Evolutionary conservation across 1,140 invertebrate genomes (phyloP).

Genomic region (Halyomorpha halys): DNA sequence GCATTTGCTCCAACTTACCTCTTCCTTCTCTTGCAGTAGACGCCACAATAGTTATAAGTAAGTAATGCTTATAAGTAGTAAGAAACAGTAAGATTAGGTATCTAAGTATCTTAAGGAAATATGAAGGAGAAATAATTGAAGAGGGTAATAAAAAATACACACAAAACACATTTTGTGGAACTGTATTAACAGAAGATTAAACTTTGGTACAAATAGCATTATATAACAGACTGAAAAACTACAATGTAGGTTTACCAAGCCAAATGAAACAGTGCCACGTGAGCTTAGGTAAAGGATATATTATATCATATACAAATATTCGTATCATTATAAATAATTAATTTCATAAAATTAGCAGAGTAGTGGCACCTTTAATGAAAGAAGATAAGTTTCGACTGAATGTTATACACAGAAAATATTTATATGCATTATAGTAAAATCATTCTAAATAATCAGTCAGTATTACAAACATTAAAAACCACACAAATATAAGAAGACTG

Average conservation of each 20-base stretch:
- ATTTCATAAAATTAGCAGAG: background rate
- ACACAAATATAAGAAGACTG: constrained; percentile 24
- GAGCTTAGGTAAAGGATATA: background rate
- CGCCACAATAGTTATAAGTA: too few relatives aligned
- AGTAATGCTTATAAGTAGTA: too few relatives aligned
- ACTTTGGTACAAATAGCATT: constrained; percentile 28
- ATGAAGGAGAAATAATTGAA: background rate
- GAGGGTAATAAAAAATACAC: background rate
- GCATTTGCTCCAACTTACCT: too few relatives aligned
- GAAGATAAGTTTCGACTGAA: background rate
- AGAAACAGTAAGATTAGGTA: too few relatives aligned
- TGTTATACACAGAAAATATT: constrained; percentile 21
- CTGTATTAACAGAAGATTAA: constrained; percentile 25
- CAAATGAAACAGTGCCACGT: constrained; percentile 16
- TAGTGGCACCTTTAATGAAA: constrained; percentile 8
- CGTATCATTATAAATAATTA: constrained; percentile 8
- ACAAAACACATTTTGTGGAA: constrained; percentile 14
- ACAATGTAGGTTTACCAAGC: background rate
- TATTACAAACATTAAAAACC: constrained; percentile 26
- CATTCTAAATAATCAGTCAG: constrained; percentile 26
- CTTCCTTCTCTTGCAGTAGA: too few relatives aligned
- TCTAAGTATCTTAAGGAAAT: too few relatives aligned
- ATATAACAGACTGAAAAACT: constrained; percentile 19
- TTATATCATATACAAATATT: background rate
- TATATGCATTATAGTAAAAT: constrained; percentile 22